Conservation (phyloP, 2,113 vertebrate species). For the Nothocercus julius region DNA sequence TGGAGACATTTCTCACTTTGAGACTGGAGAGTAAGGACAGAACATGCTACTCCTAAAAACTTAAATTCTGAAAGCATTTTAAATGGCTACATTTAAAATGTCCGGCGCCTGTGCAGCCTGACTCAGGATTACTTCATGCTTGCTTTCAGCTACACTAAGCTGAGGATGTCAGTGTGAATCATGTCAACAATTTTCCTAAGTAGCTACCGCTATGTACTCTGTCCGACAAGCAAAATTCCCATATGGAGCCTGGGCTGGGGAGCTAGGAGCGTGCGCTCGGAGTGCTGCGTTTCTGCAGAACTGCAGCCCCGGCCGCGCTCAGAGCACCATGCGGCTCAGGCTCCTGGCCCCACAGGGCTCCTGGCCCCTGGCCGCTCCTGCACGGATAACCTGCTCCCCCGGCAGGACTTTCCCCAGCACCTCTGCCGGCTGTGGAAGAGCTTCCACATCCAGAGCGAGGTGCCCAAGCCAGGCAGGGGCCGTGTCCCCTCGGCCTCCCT, state of each 20-base stretch:
- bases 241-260: neutral
- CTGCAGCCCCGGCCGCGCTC: neutral
- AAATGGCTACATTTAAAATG: rapidly evolving
- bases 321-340: neutral
- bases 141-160: neutral
- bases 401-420: neutral
- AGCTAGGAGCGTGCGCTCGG: neutral
- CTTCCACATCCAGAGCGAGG: neutral
- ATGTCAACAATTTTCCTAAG: neutral
- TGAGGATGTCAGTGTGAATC: neutral
- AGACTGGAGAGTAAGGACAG: neutral
- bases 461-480: neutral
- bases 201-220: neutral
- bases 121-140: neutral
- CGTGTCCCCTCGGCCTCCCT: neutral
- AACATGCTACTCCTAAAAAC: neutral
- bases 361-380: neutral
- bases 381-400: neutral
- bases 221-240: neutral
- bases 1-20: neutral
- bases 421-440: neutral
- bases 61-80: neutral
- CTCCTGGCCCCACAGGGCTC: neutral
- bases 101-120: neutral
- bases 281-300: neutral